A percentile compares a stretch with the other conserved stretches of the same genome.
phyloP scores from a whole-genome alignment of 64 coral and sea anemone genomes.

The Orbicella faveolata region DNA sequence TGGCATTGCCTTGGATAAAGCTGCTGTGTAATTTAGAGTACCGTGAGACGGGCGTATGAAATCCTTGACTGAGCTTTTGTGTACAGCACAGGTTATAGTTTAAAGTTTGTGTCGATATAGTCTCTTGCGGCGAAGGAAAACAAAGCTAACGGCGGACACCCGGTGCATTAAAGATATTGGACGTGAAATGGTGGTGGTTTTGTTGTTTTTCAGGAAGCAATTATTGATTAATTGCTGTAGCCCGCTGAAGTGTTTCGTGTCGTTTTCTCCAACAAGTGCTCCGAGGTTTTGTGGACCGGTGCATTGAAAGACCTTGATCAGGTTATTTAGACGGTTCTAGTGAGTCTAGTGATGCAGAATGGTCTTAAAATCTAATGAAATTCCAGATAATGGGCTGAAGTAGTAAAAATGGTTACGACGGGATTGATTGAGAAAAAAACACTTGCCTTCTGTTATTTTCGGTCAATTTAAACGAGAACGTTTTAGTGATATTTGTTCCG shows the following conservation, averaged over 20 bases:
- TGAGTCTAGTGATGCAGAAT: not conserved
- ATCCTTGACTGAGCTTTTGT: conserved; percentile 8
- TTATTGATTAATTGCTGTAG: conserved; percentile 19
- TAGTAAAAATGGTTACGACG: too few species aligned
- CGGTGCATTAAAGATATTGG: conserved; percentile 27
- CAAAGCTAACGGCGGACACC: not conserved
- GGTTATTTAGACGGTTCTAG: not conserved
- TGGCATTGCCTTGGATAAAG: not conserved
- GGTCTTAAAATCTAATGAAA: not conserved
- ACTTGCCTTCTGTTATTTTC: too few species aligned
- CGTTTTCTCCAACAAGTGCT: not conserved
- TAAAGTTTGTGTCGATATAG: not conserved
- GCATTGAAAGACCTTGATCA: not conserved
- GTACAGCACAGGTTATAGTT: not conserved
- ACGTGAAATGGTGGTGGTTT: not conserved
- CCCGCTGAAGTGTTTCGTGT: not conserved
- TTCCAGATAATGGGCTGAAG: not conserved
- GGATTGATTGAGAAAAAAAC: too few species aligned
- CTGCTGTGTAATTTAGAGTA: not conserved
- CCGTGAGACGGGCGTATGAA: not conserved
- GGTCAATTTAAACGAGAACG: too few species aligned
- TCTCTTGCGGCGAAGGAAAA: not conserved
- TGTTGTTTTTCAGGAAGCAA: conserved; percentile 1
- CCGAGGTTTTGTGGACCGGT: not conserved
- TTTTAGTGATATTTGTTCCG: not conserved